Conservation (phyloP, 2,113 vertebrate genomes). For the Solea solea region DNA sequence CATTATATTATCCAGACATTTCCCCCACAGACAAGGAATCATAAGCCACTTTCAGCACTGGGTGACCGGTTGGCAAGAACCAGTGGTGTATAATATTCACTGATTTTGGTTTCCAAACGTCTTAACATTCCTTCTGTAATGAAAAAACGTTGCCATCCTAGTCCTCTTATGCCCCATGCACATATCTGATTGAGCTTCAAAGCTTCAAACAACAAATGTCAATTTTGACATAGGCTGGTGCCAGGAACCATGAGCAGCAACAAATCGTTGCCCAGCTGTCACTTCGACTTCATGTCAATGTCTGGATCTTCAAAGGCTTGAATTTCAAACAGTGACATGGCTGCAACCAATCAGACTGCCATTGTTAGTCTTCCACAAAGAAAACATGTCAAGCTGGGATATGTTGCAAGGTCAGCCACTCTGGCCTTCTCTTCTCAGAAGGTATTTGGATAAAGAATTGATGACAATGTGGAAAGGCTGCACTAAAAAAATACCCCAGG, state of each 20-base stretch:
- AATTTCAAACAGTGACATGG: constrained; percentile 59
- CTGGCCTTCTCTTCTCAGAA: constrained; percentile 31
- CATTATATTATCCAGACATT: constrained; percentile 50
- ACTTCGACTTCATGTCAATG: constrained; percentile 47
- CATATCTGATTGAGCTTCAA: constrained; percentile 32
- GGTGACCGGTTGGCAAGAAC: constrained; percentile 25
- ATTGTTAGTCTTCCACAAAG: constrained; percentile 54
- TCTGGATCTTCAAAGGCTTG: constrained; percentile 65
- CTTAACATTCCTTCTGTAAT: constrained; percentile 32
- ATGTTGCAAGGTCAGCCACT: constrained; percentile 41
- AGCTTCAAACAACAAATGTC: constrained; percentile 37
- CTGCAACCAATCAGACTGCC: constrained; percentile 71
- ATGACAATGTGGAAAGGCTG: constrained; percentile 24
- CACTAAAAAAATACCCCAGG: constrained; percentile 3
- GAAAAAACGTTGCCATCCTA: not conserved
- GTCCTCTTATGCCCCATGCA: not conserved
- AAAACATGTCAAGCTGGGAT: constrained; percentile 36
- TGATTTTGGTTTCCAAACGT: constrained; percentile 19
- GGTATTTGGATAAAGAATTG: constrained; percentile 10
- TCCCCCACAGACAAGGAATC: constrained; percentile 31
- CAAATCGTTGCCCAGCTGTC: constrained; percentile 49
- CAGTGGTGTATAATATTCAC: constrained; percentile 10
- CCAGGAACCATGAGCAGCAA: constrained; percentile 25
- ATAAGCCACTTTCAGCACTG: constrained; percentile 36
- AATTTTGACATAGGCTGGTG: constrained; percentile 24